These are phyloP conservation scores for Sarcophaga subvicina DNA, from an alignment of 2,888 invertebrate species.

Conservation along the genomic window DNA sequence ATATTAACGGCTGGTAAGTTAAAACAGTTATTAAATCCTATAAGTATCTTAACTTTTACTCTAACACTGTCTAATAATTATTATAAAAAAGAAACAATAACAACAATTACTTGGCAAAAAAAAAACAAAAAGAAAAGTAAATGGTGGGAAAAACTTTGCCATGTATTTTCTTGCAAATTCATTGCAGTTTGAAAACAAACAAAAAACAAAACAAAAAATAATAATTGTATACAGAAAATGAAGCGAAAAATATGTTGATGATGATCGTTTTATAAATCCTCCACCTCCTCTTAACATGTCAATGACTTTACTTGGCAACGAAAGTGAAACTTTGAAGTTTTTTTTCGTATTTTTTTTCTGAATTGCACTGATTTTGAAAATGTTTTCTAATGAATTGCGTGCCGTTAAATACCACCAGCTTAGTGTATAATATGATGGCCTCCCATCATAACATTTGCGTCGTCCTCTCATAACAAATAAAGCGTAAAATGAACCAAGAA, in stretches of 20 bases:
- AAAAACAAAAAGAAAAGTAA: constrained; percentile 3
- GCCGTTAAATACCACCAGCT: constrained; percentile 58
- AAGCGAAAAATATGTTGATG: background rate
- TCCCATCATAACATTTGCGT: constrained; percentile 47
- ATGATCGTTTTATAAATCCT: constrained; percentile 33
- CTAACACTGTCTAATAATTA: constrained; percentile 9
- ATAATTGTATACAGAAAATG: background rate
- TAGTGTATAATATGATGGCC: constrained; percentile 25
- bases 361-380: constrained; percentile 23
- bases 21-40: too few relatives aligned
- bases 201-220: background rate
- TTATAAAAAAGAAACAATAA: constrained; percentile 18
- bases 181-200: constrained; percentile 7
- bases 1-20: constrained; percentile 88
- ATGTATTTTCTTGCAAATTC: constrained; percentile 24
- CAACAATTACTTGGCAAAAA: constrained; percentile 45
- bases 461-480: constrained; percentile 58
- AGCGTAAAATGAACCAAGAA: constrained; percentile 36
- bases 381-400: constrained; percentile 64
- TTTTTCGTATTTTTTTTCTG: constrained; percentile 14
- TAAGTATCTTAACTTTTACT: constrained; percentile 25
- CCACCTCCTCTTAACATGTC: constrained; percentile 58
- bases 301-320: constrained; percentile 57
- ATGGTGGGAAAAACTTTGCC: background rate
- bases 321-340: constrained; percentile 56